A percentile compares a stretch with the other conserved stretches of the same genome.
phyloP scores from a whole-genome alignment of 2,888 invertebrate species.

The Calameuta idolon region DNA sequence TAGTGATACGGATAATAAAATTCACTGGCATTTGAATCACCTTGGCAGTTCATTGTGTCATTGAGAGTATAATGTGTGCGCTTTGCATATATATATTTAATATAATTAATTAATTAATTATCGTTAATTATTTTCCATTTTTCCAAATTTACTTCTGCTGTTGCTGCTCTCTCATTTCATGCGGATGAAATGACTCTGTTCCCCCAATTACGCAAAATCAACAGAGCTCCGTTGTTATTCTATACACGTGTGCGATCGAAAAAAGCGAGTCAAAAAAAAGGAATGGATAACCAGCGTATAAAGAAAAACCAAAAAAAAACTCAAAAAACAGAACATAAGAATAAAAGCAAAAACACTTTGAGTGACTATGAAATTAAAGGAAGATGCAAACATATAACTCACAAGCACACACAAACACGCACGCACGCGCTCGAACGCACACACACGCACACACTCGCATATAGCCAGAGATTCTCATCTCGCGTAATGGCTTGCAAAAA shows the following conservation, averaged over 20 bases:
- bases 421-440: not conserved
- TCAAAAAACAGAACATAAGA: not conserved
- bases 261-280: too few relatives aligned
- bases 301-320: too few relatives aligned
- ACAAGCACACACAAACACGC: not conserved
- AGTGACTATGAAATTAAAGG: not conserved
- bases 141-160: not conserved
- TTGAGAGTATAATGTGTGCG: slow-evolving; percentile 62
- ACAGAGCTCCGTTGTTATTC: not conserved
- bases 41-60: slow-evolving; percentile 66
- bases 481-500: not conserved
- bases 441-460: not conserved
- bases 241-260: not conserved
- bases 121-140: slow-evolving; percentile 8
- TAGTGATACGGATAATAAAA: slow-evolving; percentile 66
- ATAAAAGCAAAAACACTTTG: not conserved
- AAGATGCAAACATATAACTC: not conserved
- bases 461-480: not conserved
- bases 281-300: too few relatives aligned
- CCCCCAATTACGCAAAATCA: not conserved
- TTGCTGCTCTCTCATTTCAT: not conserved
- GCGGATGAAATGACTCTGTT: not conserved
- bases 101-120: slow-evolving; percentile 7
- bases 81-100: slow-evolving; percentile 44
- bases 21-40: slow-evolving; percentile 67